phyloP scores from a whole-genome alignment of 2,797 vertebrate species.

The Basileuterus tristriatus region DNA sequence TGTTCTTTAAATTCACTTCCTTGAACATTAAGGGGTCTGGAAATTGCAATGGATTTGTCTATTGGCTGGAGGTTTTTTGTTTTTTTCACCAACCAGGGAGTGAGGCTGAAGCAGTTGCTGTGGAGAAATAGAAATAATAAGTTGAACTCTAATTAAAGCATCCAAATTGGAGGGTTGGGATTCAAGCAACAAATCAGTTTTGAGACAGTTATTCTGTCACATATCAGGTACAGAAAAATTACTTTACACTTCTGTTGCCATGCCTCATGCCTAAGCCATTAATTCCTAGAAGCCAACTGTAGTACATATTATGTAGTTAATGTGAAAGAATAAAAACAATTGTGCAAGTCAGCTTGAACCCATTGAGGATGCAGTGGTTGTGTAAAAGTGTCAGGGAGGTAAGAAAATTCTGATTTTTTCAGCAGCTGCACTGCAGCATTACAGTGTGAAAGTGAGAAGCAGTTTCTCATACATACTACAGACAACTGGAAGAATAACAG shows the following conservation, averaged over 20 bases:
- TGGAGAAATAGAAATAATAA: background rate
- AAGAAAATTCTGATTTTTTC: background rate
- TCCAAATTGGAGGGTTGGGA: background rate
- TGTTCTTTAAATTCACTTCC: background rate
- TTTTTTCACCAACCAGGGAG: background rate
- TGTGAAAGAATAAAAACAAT: background rate
- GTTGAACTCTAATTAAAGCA: background rate
- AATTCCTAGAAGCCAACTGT: background rate
- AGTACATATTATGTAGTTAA: background rate
- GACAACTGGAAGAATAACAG: background rate
- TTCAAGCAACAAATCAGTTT: background rate
- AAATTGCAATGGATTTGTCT: background rate
- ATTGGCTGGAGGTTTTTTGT: rapidly evolving
- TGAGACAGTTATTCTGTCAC: background rate
- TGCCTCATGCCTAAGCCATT: background rate
- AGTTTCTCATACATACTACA: background rate
- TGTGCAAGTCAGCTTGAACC: background rate
- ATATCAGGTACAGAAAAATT: background rate
- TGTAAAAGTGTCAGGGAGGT: background rate
- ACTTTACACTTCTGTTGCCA: background rate
- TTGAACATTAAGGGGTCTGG: background rate
- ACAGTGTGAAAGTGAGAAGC: background rate
- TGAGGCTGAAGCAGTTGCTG: background rate
- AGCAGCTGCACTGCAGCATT: background rate
- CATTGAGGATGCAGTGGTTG: background rate